Percentiles rank a stretch among this genome's conserved stretches.
phyloP scores from a whole-genome alignment of 2,888 invertebrate species.

The Drosophila quasianomalipes region DNA sequence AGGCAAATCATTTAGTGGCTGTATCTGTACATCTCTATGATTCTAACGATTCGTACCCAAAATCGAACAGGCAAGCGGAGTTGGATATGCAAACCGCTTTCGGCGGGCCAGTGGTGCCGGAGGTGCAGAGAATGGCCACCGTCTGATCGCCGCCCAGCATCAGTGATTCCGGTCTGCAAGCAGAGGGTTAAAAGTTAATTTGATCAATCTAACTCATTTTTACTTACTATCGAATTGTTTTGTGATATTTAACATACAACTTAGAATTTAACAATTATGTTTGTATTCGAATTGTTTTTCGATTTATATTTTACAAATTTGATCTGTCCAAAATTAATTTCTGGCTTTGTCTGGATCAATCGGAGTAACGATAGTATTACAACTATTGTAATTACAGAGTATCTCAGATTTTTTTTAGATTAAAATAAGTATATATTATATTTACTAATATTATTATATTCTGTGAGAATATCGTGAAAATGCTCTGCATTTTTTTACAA shows the following conservation, averaged over 20 bases:
- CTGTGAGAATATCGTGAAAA: too few relatives aligned
- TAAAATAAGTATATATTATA: too few relatives aligned
- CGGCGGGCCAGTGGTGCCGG: constrained; percentile 82
- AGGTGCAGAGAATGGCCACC: constrained; percentile 82
- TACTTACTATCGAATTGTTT: neutral
- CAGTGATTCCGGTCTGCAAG: constrained; percentile 70
- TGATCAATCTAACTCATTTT: neutral
- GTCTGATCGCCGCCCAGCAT: constrained; percentile 81
- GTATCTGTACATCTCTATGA: neutral
- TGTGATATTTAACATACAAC: neutral
- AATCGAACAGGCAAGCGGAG: constrained; percentile 79
- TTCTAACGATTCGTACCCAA: constrained; percentile 62
- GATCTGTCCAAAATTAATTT: neutral
- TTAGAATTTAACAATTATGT: neutral
- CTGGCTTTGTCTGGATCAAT: neutral
- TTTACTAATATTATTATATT: too few relatives aligned
- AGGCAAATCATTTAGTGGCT: neutral
- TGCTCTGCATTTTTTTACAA: too few relatives aligned
- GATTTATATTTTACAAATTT: neutral
- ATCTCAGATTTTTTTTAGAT: too few relatives aligned
- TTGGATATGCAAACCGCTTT: constrained; percentile 83
- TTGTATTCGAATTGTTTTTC: neutral
- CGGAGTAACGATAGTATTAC: neutral
- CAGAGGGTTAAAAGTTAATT: neutral
- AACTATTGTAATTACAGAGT: neutral